Evolutionary conservation across 2,888 invertebrate genomes (phyloP).

Genomic region (Patella ulyssiponensis): DNA sequence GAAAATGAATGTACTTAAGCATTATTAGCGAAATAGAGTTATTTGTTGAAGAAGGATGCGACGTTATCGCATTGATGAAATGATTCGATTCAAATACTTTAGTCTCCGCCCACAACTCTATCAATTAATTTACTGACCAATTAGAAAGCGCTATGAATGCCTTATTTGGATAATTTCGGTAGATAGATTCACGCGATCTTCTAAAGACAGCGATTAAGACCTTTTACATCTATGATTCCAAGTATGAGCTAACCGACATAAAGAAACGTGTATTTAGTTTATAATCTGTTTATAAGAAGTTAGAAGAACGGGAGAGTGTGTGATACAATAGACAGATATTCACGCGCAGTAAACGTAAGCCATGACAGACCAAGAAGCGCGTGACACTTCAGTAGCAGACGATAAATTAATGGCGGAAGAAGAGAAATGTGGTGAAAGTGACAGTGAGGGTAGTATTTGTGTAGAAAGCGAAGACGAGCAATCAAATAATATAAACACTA

Average conservation of each 20-base stretch:
- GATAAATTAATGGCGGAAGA: not conserved
- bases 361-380: not conserved
- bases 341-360: not conserved
- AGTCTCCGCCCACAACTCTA: conserved; percentile 19
- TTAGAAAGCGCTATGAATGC: conserved; percentile 21
- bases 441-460: conserved; percentile 1
- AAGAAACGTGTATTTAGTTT: too few relatives aligned
- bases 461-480: not conserved
- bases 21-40: conserved; percentile 4
- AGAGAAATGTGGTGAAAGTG: not conserved
- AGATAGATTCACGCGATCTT: not conserved
- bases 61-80: not conserved
- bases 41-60: not conserved
- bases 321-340: too few relatives aligned
- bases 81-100: not conserved
- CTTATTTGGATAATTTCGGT: conserved; percentile 27
- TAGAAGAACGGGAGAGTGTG: not conserved
- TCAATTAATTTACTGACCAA: conserved; percentile 26
- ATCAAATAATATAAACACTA: conserved; percentile 5
- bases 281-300: not conserved
- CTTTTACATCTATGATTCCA: not conserved
- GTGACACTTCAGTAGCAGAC: conserved; percentile 5
- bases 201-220: not conserved
- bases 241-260: too few relatives aligned
- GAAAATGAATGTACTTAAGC: conserved; percentile 12